Evolutionary conservation across 2,797 vertebrate species (phyloP).

Genomic region (Botia almorhae): DNA sequence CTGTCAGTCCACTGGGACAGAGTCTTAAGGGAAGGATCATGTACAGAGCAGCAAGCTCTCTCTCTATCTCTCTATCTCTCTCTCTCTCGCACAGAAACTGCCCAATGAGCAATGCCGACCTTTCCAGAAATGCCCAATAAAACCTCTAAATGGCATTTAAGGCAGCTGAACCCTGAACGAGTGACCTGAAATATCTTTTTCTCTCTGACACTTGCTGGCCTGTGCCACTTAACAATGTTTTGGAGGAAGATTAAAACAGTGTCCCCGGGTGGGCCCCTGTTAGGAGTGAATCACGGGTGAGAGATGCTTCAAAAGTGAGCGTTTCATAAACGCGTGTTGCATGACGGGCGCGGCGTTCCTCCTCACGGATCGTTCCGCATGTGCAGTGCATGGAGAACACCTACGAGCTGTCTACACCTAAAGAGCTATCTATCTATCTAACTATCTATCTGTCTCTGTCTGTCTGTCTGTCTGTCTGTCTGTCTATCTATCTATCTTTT

Average conservation of each 20-base stretch:
- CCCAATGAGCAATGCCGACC: constrained; percentile 66
- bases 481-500: background rate
- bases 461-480: too few species aligned
- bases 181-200: constrained; percentile 64
- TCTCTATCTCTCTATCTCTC: constrained; percentile 28
- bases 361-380: background rate
- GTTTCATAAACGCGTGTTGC: constrained; percentile 35
- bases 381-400: constrained; percentile 18
- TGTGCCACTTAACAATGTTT: constrained; percentile 61
- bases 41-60: constrained; percentile 10
- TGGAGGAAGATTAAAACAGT: constrained; percentile 50
- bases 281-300: constrained; percentile 43
- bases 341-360: constrained; percentile 16
- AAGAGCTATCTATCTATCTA: too few species aligned
- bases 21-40: constrained; percentile 17
- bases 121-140: constrained; percentile 73
- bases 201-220: constrained; percentile 46
- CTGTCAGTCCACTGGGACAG: background rate
- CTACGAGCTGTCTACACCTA: background rate
- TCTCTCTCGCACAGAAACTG: constrained; percentile 55
- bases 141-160: constrained; percentile 69
- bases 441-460: too few species aligned
- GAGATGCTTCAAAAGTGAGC: constrained; percentile 25
- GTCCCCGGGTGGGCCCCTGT: constrained; percentile 10
- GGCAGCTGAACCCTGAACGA: constrained; percentile 65